phyloP scores from a whole-genome alignment of 2,113 vertebrate genomes.

The Varanus salvator region DNA sequence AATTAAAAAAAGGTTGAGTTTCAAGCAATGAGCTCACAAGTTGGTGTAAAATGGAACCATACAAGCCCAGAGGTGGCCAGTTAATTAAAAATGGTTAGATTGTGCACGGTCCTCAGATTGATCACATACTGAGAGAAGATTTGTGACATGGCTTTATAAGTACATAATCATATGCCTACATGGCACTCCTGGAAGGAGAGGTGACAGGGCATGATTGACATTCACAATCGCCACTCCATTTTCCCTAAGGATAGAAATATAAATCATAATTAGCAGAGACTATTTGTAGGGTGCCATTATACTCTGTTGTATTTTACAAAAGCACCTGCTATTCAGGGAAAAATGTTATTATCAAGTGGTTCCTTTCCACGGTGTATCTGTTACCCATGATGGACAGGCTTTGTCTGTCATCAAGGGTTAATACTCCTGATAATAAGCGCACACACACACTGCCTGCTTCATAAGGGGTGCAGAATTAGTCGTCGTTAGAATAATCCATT shows the following conservation, averaged over 20 bases:
- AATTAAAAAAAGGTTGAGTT: not conserved
- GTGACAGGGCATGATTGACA: not conserved
- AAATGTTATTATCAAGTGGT: not conserved
- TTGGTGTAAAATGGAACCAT: not conserved
- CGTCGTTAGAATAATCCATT: too few species aligned
- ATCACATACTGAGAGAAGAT: not conserved
- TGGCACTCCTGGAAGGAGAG: not conserved
- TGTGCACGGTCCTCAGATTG: not conserved
- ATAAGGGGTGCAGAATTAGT: not conserved
- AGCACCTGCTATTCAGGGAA: not conserved
- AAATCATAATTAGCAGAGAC: not conserved
- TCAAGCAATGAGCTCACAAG: not conserved
- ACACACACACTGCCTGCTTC: not conserved
- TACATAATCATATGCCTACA: not conserved
- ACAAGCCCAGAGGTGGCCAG: not conserved
- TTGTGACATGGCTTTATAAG: conserved; percentile 11
- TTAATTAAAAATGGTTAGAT: not conserved
- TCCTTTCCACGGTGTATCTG: not conserved
- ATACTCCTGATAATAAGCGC: not conserved
- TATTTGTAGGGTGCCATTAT: not conserved
- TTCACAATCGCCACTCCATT: not conserved
- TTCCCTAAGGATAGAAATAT: not conserved
- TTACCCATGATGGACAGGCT: not conserved
- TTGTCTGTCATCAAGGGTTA: not conserved
- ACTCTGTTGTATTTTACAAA: not conserved